Evolutionary conservation across 35 echinoderm and acorn worm genomes (phyloP).

Genomic region (Strongylocentrotus purpuratus): DNA sequence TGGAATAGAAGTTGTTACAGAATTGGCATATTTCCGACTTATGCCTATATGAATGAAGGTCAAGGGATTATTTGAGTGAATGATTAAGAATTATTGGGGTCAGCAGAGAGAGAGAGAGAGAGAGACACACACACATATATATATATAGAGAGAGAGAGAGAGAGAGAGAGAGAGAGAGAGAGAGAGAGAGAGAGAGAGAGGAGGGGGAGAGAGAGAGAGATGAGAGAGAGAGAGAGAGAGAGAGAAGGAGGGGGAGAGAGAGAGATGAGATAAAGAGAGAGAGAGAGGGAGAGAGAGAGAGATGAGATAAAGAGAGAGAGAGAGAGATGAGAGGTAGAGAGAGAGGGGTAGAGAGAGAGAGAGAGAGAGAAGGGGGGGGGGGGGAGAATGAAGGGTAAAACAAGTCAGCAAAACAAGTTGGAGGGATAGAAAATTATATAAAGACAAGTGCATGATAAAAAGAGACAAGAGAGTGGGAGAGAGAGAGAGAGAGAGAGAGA

Average conservation of each 20-base stretch:
- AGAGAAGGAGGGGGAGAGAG: neutral
- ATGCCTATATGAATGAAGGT: neutral
- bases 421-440: too few relatives aligned
- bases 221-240: neutral
- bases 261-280: neutral
- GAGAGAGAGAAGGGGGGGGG: too few relatives aligned
- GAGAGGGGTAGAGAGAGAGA: too few relatives aligned
- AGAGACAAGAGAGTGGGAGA: too few relatives aligned
- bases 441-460: too few relatives aligned
- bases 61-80: neutral
- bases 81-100: neutral
- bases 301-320: too few relatives aligned
- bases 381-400: too few relatives aligned
- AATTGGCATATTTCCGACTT: neutral
- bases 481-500: too few relatives aligned
- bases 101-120: neutral
- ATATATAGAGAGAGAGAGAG: too few relatives aligned
- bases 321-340: too few relatives aligned
- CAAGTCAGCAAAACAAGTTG: too few relatives aligned
- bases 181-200: neutral
- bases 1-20: neutral
- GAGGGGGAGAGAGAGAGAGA: neutral
- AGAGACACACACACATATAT: neutral
- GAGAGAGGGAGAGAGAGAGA: neutral
- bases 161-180: neutral